Evolutionary conservation across 2,797 vertebrate species (phyloP).

Genomic region (Gambusia yucatana): DNA sequence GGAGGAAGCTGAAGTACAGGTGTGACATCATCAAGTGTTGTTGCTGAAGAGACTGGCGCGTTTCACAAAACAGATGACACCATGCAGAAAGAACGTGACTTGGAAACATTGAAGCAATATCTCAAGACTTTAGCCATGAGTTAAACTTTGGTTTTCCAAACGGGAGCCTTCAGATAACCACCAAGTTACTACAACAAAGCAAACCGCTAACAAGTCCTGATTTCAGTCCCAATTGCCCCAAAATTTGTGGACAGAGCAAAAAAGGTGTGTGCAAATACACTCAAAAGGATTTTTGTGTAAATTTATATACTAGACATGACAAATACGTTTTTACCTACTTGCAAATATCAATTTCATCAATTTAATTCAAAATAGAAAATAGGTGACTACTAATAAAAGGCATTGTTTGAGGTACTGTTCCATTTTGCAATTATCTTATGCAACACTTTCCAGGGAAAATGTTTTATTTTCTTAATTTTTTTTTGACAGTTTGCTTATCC

Average conservation of each 20-base stretch:
- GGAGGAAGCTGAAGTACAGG: background rate
- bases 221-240: background rate
- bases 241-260: background rate
- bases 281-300: background rate
- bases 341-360: background rate
- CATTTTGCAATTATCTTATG: background rate
- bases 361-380: background rate
- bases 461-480: too few relatives aligned
- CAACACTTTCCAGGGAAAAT: background rate
- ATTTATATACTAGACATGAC: background rate
- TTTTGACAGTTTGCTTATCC: background rate
- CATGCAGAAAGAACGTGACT: background rate
- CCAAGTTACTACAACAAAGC: background rate
- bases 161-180: background rate
- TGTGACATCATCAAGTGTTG: constrained; percentile 1
- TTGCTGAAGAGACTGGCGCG: background rate
- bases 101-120: background rate
- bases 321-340: background rate
- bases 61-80: constrained; percentile 1
- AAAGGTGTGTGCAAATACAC: background rate
- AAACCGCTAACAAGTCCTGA: background rate
- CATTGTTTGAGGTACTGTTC: background rate
- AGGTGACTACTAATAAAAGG: background rate
- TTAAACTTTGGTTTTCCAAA: background rate
- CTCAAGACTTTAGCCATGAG: background rate